phyloP scores from a whole-genome alignment of 2,797 vertebrate species.

The Danio albolineatus region DNA sequence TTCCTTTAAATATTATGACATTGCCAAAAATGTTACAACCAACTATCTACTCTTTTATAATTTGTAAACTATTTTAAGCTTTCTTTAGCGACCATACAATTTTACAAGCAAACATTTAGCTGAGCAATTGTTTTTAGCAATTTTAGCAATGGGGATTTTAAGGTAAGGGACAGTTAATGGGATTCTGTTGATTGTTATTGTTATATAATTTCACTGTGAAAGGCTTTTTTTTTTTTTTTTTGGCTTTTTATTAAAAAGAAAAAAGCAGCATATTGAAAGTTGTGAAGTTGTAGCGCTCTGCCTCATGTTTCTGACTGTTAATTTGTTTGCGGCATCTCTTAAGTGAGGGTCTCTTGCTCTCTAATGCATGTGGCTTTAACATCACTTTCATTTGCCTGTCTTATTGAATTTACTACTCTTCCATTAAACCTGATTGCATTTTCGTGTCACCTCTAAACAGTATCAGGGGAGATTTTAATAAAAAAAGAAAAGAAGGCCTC shows the following conservation, averaged over 20 bases:
- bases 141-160: too few relatives aligned
- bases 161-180: too few relatives aligned
- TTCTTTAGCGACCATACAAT: too few relatives aligned
- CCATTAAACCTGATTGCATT: constrained; percentile 52
- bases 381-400: constrained; percentile 50
- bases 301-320: constrained; percentile 16
- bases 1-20: too few relatives aligned
- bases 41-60: too few relatives aligned
- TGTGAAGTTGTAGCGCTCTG: not conserved
- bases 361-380: constrained; percentile 46
- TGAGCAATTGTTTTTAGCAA: too few relatives aligned
- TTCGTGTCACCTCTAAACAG: constrained; percentile 51
- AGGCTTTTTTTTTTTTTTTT: not conserved
- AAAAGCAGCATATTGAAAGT: not conserved
- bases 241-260: too few relatives aligned
- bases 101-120: too few relatives aligned
- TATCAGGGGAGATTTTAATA: constrained; percentile 46
- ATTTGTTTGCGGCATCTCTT: constrained; percentile 23
- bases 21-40: too few relatives aligned
- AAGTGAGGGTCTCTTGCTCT: not conserved
- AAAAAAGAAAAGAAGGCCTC: constrained; percentile 30
- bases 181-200: too few relatives aligned
- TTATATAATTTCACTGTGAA: not conserved
- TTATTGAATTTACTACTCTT: constrained; percentile 49
- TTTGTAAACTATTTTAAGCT: too few relatives aligned